phyloP scores from a whole-genome alignment of 1,140 invertebrate species.

The Drosophila biarmipes region DNA sequence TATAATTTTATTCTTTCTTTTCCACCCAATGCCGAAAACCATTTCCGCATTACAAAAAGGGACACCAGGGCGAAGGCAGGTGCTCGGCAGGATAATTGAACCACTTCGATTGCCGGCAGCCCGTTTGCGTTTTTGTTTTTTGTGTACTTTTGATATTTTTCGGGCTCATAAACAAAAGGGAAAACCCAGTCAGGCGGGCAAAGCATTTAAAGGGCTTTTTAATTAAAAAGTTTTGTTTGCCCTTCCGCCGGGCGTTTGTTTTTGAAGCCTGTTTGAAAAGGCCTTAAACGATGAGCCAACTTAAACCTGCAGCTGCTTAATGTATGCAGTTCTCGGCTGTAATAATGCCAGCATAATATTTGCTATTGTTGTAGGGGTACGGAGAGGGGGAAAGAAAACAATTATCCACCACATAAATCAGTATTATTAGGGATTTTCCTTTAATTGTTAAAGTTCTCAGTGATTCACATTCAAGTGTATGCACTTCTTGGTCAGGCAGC shows the following conservation, averaged over 20 bases:
- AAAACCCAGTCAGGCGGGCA: constrained; percentile 53
- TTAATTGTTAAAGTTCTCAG: background rate
- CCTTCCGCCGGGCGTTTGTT: constrained; percentile 14
- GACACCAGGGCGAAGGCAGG: constrained; percentile 33
- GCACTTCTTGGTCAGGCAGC: background rate
- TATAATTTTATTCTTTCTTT: constrained; percentile 51
- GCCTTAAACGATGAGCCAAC: constrained; percentile 21
- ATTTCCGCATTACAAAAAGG: constrained; percentile 38
- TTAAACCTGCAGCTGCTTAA: constrained; percentile 9
- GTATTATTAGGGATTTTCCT: background rate
- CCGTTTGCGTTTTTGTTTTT: constrained; percentile 46
- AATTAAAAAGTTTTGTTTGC: constrained; percentile 81
- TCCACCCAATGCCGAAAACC: constrained; percentile 12
- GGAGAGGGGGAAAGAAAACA: background rate
- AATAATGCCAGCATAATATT: background rate
- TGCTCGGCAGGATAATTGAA: constrained; percentile 63
- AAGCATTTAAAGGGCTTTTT: constrained; percentile 78
- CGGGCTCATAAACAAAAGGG: constrained; percentile 21
- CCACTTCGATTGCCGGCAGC: constrained; percentile 62
- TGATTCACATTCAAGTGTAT: background rate
- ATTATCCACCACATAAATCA: background rate
- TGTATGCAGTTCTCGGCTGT: constrained; percentile 22
- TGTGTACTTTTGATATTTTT: constrained; percentile 39
- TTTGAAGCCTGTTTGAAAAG: constrained; percentile 43
- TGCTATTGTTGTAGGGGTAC: background rate